Evolutionary conservation across 2,888 invertebrate species (phyloP), one percentile per base, ranked within the genome.

Genomic region (Sthenelais limicola): DNA sequence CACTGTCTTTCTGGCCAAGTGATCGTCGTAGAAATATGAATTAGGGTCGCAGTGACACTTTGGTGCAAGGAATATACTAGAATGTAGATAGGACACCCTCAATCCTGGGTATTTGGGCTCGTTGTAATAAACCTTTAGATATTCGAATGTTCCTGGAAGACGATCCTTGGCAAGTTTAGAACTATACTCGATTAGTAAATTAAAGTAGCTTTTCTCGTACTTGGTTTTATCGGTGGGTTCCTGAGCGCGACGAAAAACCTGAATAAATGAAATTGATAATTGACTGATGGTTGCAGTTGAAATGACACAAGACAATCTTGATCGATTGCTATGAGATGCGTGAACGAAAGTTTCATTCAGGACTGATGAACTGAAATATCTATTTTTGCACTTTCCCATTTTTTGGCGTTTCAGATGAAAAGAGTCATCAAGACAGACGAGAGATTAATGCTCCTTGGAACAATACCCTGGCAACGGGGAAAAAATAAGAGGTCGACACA

Each of bases 31-130:
- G 73, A 87, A 84, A 73, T 88, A 88, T 30, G 82, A 80, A 73
- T 85, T 88, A 3, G 88, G 87, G 74, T 88, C 88, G 79, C 88
- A 88, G 79, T 88, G 85, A 24, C 86, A 83, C 77, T 85, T 86
- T 3, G 88, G 87, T 1, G 88, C 86, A 47, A 87, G 80, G 75
- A 88, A 88, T 54, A 88, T 88, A 15, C 86, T 86, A 21, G 88
- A 88, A 78, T 87, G 84, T 21, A 84, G 81, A 74, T 87, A 85
- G 12, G 87, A 83, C n/a, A 88, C 85, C 32, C 86, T 75, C 43
- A 88, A 80, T 4, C 84, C 84, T 0, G 79, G 76, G 72, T 80
- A 79, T 48, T 77, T 74, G 48, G 73, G 72, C 67, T 77, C 77
- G 12, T 76, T 79, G 21, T 76, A 71, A 48, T 73, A 76, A 30